These are phyloP conservation scores for Nothocercus nigrocapillus DNA, from an alignment of 2,113 vertebrate species.

Conservation along the genomic window DNA sequence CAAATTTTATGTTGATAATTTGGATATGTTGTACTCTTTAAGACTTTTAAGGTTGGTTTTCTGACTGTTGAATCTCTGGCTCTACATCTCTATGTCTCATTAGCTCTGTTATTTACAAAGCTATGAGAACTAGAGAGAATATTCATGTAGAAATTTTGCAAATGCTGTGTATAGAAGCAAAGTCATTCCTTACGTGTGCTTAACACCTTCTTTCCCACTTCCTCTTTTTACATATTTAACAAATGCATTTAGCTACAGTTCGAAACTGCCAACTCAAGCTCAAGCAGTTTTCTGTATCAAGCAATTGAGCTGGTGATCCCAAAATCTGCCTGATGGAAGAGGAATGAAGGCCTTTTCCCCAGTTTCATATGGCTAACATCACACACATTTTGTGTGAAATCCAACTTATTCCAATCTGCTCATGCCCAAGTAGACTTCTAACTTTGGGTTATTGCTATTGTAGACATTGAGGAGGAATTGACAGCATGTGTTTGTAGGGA, in stretches of 20 bases:
- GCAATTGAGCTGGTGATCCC: background rate
- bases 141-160: background rate
- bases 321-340: background rate
- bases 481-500: background rate
- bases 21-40: background rate
- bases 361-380: background rate
- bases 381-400: background rate
- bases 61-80: background rate
- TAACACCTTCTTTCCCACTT: background rate
- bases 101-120: background rate
- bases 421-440: background rate
- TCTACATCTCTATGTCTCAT: background rate
- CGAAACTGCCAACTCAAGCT: background rate
- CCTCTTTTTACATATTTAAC: background rate
- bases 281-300: background rate
- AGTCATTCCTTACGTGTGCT: background rate
- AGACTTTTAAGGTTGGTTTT: conserved; percentile 64
- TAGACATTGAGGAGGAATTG: background rate
- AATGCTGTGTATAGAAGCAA: conserved; percentile 14
- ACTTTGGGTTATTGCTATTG: background rate
- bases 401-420: background rate
- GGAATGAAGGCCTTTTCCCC: background rate
- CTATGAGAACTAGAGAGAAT: background rate
- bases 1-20: background rate
- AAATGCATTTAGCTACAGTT: background rate